phyloP scores from a whole-genome alignment of 2,113 vertebrate species.

The Bombycilla garrulus region DNA sequence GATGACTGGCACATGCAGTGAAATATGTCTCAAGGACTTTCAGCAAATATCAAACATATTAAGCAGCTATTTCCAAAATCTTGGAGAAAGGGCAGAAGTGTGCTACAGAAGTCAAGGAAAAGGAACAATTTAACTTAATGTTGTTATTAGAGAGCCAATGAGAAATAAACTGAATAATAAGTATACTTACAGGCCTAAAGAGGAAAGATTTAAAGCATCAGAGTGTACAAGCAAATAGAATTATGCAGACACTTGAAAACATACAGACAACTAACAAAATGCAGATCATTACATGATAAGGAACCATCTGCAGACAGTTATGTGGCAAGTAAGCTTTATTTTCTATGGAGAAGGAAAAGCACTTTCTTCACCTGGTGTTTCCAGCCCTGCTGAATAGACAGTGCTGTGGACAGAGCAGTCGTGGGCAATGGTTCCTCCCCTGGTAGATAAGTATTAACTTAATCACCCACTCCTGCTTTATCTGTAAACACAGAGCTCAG shows the following conservation, averaged over 20 bases:
- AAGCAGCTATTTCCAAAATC: background rate
- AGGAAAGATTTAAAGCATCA: background rate
- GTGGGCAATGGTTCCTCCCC: background rate
- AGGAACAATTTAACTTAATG: background rate
- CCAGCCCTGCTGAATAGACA: background rate
- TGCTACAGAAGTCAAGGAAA: background rate
- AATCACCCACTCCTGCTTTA: background rate
- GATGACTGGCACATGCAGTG: background rate
- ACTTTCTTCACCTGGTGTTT: background rate
- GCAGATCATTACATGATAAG: background rate
- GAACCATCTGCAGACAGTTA: background rate
- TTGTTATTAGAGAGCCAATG: background rate
- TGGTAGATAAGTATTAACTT: background rate
- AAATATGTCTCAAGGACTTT: background rate
- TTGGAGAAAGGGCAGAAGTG: background rate
- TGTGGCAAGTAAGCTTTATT: background rate
- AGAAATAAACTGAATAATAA: background rate
- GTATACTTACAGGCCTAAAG: background rate
- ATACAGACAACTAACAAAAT: background rate
- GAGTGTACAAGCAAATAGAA: background rate
- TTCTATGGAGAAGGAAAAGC: background rate
- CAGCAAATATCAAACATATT: background rate
- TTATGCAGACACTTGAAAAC: background rate
- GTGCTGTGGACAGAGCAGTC: background rate
- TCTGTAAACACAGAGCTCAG: slow-evolving; percentile 4